Conservation (phyloP, 2,113 vertebrate genomes). For the Pantherophis guttatus region DNA sequence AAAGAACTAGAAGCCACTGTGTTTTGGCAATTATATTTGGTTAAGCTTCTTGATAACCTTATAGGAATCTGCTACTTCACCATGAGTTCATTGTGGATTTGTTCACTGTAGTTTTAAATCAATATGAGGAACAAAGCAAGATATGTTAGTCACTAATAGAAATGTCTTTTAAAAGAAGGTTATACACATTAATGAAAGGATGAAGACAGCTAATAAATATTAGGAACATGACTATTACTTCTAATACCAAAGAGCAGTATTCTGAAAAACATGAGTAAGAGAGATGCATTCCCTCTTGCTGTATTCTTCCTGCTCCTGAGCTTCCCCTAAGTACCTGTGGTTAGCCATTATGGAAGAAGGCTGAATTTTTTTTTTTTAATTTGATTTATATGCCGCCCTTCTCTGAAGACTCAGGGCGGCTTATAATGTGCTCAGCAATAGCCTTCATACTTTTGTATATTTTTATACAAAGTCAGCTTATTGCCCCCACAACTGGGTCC, state of each 20-base stretch:
- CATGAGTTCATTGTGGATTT: neutral
- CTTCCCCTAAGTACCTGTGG: neutral
- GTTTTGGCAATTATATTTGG: neutral
- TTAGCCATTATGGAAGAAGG: neutral
- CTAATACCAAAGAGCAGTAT: neutral
- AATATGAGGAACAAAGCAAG: neutral
- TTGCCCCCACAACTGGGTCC: no score
- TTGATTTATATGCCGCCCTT: no score
- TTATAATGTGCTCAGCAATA: no score
- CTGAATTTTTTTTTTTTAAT: no score
- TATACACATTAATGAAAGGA: neutral
- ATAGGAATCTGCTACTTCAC: neutral
- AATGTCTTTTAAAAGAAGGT: neutral
- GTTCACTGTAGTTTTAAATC: neutral
- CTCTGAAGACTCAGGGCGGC: no score
- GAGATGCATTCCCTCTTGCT: neutral
- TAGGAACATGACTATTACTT: neutral
- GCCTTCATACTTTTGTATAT: no score
- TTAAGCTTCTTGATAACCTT: neutral
- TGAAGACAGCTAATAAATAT: neutral
- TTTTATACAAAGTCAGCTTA: no score
- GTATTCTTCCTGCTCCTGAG: neutral
- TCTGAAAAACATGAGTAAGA: neutral
- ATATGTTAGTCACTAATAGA: neutral
- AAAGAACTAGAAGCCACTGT: neutral